Evolutionary conservation across 1,140 invertebrate genomes (phyloP).

Genomic region (Drosophila willistoni): DNA sequence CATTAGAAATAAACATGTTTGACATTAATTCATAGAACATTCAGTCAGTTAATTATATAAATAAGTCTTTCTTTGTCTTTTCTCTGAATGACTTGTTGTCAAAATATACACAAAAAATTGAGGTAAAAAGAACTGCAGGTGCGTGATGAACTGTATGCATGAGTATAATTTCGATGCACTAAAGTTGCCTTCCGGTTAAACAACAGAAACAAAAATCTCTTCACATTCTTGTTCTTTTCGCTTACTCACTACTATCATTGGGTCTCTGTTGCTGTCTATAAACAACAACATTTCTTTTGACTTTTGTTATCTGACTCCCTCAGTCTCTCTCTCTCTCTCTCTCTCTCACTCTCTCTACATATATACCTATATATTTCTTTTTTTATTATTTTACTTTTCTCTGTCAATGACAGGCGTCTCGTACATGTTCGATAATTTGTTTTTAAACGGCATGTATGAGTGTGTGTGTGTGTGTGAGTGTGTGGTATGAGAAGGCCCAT

Average conservation of each 20-base stretch:
- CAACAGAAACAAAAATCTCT: neutral
- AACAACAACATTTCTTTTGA: conserved; percentile 41
- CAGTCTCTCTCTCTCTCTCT: conserved; percentile 40
- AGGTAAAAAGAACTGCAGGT: neutral
- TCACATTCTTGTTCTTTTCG: neutral
- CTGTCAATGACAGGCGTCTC: conserved; percentile 65
- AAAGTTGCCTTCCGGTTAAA: conserved; percentile 6
- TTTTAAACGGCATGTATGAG: conserved; percentile 71
- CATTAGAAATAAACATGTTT: too few relatives aligned
- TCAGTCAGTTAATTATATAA: too few relatives aligned
- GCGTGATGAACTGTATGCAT: neutral
- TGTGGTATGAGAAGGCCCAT: conserved; percentile 50
- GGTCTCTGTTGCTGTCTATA: conserved; percentile 1
- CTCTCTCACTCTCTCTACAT: conserved; percentile 16
- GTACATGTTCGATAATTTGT: conserved; percentile 78
- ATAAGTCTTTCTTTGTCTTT: neutral
- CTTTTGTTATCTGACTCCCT: conserved; percentile 54
- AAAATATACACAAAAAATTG: too few relatives aligned
- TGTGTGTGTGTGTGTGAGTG: conserved; percentile 54
- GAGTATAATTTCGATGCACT: conserved; percentile 3
- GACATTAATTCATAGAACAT: neutral
- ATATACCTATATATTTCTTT: neutral
- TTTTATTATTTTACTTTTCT: conserved; percentile 67
- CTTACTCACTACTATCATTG: neutral
- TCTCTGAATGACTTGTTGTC: neutral